phyloP scores from a whole-genome alignment of 1,140 invertebrate genomes.

The Paraescarpia echinospica region DNA sequence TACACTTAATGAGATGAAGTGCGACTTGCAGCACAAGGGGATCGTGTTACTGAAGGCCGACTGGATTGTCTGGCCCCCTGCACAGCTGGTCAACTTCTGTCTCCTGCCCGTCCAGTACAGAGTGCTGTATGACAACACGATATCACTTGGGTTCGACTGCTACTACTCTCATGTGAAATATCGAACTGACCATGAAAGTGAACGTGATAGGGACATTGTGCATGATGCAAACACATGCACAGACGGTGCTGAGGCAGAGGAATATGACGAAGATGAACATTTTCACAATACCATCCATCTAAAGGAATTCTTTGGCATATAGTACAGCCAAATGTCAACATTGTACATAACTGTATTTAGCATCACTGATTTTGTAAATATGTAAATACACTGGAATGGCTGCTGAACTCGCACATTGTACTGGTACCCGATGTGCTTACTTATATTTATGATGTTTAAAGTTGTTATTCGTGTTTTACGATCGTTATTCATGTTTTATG shows the following conservation, averaged over 20 bases:
- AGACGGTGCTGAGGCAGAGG: not conserved
- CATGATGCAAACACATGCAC: not conserved
- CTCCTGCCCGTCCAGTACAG: slow-evolving; percentile 79
- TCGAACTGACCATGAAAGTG: not conserved
- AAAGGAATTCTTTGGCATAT: not conserved
- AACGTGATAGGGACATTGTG: not conserved
- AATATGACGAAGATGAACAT: not conserved
- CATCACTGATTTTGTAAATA: not conserved
- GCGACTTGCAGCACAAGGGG: slow-evolving; percentile 78
- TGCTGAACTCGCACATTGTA: not conserved
- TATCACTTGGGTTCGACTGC: slow-evolving; percentile 87
- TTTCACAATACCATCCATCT: not conserved
- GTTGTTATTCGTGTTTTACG: no score
- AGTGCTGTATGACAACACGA: slow-evolving; percentile 86
- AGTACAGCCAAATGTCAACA: not conserved
- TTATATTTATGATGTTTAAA: not conserved
- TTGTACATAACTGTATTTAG: not conserved
- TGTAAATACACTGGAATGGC: not conserved
- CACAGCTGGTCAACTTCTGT: slow-evolving; percentile 84
- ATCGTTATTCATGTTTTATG: no score
- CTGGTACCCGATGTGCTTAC: not conserved
- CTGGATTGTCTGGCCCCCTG: slow-evolving; percentile 80
- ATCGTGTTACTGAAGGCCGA: slow-evolving; percentile 77
- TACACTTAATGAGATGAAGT: slow-evolving; percentile 49
- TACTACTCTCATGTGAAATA: slow-evolving; percentile 88